Evolutionary conservation across 2,888 invertebrate genomes (phyloP), one percentile per base, ranked within the genome.

Genomic region (Mellilla xanthometata): DNA sequence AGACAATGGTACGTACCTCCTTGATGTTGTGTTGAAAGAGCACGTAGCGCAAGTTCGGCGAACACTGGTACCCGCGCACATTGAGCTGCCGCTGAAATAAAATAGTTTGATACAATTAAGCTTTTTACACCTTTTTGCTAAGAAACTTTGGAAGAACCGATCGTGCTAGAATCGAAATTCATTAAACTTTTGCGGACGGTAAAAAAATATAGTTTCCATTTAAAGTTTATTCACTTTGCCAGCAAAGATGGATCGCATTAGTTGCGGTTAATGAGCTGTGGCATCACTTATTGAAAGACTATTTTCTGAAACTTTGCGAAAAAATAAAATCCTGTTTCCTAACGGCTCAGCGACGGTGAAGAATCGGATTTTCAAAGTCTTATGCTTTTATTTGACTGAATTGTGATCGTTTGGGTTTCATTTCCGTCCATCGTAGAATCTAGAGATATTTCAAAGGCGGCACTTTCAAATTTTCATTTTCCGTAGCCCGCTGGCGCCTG

Each of bases 21-120:
- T 95, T 95, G 84, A 96, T 94, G 89, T 96, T 95, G 91, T 96
- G 96, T 89, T 95, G 94, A 89, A 97, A 95, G 70, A 97, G 93
- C 75, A 97, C 95, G 86, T 93, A 96, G 78, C 94, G 94, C 68
- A 96, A 92, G 90, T 96, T 96, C 60, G 93, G 92, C 60, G 96
- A 96, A 83, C 96, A 95, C 83, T 95, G 93, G 88, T 95, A 96
- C 65, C 95, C 95, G 76, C 94, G 94, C 65, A 96, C 96, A 90
- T 96, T 95, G 68, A 96, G 92, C 90, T 96, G 96, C 80, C 96
- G 93, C 95, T 95, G 93, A 60, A 86, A 91, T 74, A 67, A 69
- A 63, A 61, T 57, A 61, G 44, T 54, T 50, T 53, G 58, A 41
- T 43, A 39, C 24, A 45, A 38, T 29, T 43, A 5, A 24, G 19